These are phyloP conservation scores for Prostheceraeus crozeri DNA, from an alignment of 2,888 invertebrate species.

Conservation along the genomic window DNA sequence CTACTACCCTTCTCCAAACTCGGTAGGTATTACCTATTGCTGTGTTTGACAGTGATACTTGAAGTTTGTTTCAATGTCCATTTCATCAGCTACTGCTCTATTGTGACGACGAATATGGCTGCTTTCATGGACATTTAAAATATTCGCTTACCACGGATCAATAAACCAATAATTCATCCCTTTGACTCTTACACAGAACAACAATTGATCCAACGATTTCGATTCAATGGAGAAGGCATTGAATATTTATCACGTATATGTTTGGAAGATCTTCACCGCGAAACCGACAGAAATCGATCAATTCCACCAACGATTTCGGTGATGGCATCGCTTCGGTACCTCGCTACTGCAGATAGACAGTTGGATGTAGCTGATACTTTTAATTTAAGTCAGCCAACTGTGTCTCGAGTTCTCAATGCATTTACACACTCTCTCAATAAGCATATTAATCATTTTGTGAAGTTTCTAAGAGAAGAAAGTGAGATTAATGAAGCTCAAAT, in stretches of 20 bases:
- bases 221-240: constrained; percentile 15
- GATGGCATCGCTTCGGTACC: constrained; percentile 21
- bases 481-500: constrained; percentile 7
- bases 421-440: background rate
- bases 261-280: constrained; percentile 1
- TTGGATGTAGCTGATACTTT: constrained; percentile 2
- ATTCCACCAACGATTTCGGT: constrained; percentile 7
- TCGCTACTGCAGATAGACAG: constrained; percentile 13
- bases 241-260: background rate
- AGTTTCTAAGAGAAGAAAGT: constrained; percentile 20
- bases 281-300: constrained; percentile 1
- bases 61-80: too few species aligned
- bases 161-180: constrained; percentile 8
- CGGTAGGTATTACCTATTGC: too few species aligned
- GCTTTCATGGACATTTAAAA: constrained; percentile 15
- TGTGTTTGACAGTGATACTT: too few species aligned
- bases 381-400: constrained; percentile 24
- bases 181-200: constrained; percentile 3
- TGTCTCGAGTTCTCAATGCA: background rate
- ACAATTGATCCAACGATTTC: constrained; percentile 12
- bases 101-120: too few species aligned
- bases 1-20: too few species aligned
- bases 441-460: constrained; percentile 29
- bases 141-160: too few species aligned
- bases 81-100: too few species aligned